Conservation (phyloP, 1,140 invertebrate genomes). For the Dendrolimus punctatus region DNA sequence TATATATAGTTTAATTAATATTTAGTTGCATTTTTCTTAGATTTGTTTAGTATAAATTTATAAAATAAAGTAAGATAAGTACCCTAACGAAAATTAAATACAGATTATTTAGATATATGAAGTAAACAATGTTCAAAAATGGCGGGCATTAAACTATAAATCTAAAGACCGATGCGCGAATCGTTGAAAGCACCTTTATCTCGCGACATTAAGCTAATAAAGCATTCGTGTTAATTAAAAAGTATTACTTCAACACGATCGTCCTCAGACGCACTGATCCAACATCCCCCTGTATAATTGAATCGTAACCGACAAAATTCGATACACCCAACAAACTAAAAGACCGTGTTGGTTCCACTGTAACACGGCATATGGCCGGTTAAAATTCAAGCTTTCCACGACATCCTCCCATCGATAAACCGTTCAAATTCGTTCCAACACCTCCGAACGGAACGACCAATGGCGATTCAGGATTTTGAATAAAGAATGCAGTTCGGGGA, state of each 20-base stretch:
- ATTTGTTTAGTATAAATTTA: too few species aligned
- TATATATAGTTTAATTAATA: too few species aligned
- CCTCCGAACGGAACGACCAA: slow-evolving; percentile 39
- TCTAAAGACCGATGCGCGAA: slow-evolving; percentile 34
- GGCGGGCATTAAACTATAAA: slow-evolving; percentile 8
- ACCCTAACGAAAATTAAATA: too few species aligned
- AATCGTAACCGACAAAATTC: slow-evolving; percentile 51
- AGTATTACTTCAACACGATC: slow-evolving; percentile 36
- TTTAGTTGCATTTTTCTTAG: too few species aligned
- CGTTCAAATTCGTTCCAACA: slow-evolving; percentile 56
- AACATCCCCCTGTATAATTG: slow-evolving; percentile 56
- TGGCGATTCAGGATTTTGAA: slow-evolving; percentile 21
- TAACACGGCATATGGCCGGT: slow-evolving; percentile 39
- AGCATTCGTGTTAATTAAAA: slow-evolving; percentile 64
- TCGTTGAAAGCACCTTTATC: slow-evolving; percentile 39
- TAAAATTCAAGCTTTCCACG: slow-evolving; percentile 42
- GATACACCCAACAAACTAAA: slow-evolving; percentile 26
- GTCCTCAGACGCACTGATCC: slow-evolving; percentile 27
- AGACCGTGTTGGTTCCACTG: slow-evolving; percentile 21
- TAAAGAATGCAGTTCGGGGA: slow-evolving; percentile 30
- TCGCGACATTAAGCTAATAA: slow-evolving; percentile 63
- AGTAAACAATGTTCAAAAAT: too few species aligned
- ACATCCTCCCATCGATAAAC: slow-evolving; percentile 53
- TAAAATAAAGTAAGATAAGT: too few species aligned
- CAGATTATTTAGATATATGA: too few species aligned